phyloP scores from a whole-genome alignment of 2,888 invertebrate species.

The Caenorhabditis plicata region DNA sequence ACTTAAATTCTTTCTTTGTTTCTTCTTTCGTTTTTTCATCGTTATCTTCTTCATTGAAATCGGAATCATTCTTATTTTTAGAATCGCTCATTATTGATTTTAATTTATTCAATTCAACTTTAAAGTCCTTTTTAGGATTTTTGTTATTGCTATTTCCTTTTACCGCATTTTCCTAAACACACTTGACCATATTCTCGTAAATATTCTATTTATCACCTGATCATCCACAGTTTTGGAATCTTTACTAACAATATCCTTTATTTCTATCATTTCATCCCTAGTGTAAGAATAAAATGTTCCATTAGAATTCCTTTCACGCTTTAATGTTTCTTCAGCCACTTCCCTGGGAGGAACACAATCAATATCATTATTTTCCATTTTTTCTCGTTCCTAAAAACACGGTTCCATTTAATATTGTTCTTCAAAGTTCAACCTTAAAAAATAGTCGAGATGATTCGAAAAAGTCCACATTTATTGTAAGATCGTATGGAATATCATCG shows the following conservation, averaged over 20 bases:
- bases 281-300: no score
- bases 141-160: conserved; percentile 7
- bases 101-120: conserved; percentile 12
- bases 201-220: conserved; percentile 16
- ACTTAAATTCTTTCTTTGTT: conserved; percentile 29
- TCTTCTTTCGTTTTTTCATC: background rate
- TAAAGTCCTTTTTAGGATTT: conserved; percentile 8
- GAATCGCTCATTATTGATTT: conserved; percentile 7
- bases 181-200: conserved; percentile 5
- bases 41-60: background rate
- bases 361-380: conserved; percentile 1
- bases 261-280: no score
- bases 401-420: background rate
- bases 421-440: conserved; percentile 1
- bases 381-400: background rate
- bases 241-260: no score
- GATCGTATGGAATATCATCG: conserved; percentile 12
- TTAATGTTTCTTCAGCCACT: conserved; percentile 5
- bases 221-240: background rate
- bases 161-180: no score
- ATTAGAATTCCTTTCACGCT: conserved; percentile 1
- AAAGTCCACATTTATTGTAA: conserved; percentile 11
- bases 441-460: conserved; percentile 10
- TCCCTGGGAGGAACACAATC: conserved; percentile 14
- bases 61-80: background rate